A percentile compares a stretch with the other conserved stretches of the same genome.
Evolutionary conservation across 2,888 invertebrate genomes (phyloP).

Genomic region (Eremobia ochroleuca): DNA sequence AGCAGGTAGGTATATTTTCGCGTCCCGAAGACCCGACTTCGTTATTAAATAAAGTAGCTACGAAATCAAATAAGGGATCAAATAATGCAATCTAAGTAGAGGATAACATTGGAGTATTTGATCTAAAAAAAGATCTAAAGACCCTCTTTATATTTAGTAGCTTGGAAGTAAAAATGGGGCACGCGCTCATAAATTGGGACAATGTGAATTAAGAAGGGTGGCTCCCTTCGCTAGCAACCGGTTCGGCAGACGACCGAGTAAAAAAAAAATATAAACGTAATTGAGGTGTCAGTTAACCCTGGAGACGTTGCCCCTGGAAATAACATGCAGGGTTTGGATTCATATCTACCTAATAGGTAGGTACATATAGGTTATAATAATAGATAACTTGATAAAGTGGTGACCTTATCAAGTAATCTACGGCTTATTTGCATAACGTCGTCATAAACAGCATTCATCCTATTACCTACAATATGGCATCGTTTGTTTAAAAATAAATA

Average conservation of each 20-base stretch:
- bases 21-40: background rate
- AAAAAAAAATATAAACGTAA: constrained; percentile 31
- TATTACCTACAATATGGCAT: background rate
- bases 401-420: background rate
- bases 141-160: constrained; percentile 19
- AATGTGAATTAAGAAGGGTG: constrained; percentile 67
- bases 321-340: constrained; percentile 2
- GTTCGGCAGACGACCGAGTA: constrained; percentile 39
- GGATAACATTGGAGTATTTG: constrained; percentile 1
- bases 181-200: constrained; percentile 61
- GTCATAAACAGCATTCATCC: background rate
- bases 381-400: too few species aligned
- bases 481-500: background rate
- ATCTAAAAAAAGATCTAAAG: constrained; percentile 39
- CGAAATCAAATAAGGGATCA: constrained; percentile 18
- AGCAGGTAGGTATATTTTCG: background rate
- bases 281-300: constrained; percentile 49
- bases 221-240: constrained; percentile 55
- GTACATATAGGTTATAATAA: background rate
- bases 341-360: background rate
- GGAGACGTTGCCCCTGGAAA: constrained; percentile 20
- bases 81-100: constrained; percentile 25
- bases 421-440: background rate
- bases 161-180: constrained; percentile 47
- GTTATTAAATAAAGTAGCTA: constrained; percentile 21